Base-by-base conservation (phyloP, 2,113 vertebrate genomes). In the Hippolais icterina region DNA sequence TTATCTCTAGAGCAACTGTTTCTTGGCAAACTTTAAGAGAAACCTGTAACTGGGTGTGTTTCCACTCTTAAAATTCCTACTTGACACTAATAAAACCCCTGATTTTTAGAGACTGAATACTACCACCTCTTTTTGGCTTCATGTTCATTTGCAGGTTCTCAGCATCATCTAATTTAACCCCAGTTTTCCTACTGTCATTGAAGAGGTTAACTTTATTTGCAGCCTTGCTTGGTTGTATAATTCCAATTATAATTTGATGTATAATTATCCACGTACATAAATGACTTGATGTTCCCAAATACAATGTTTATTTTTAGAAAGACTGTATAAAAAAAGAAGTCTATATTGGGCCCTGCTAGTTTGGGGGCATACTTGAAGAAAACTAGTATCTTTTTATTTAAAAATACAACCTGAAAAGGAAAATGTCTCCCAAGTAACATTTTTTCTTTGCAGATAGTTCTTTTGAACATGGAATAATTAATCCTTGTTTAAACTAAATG, bases 1-100 rank as follows among this genome's bases (percentile, higher is more conserved):
- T 94, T 94, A 92, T 95, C 92, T 92, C 37, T 41, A 57, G 49
- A 94, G 65, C 88, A 93, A 90, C 80, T 11, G 25, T 54, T 95
- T 33, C 61, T 68, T 15, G 1, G 80, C n/a, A 87, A 89, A 84
- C 69, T 89, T 77, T 22, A 57, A 49, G 82, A 94, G 72, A 37
- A 74, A 88, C 18, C 27, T 75, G 60, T 86, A 84, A 87, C 31
- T 82, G 61, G 60, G 76, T 75, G 83, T 92, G 88, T 94, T 87
- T 86, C 53, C 57, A 81, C 65, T 68, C 77, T 68, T 87, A 78
- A 90, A 76, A 83, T 42, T 17, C 19, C 29, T 70, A 5, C 15
- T 61, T 80, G 39, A 64, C 21, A 14, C 17, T 52, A 52, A 72
- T 12, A 90, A 76, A 50, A 16, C 7, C n/a, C 12, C 28, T n/a